Evolutionary conservation across 2,113 vertebrate species (phyloP).

Genomic region (Sigmodon hispidus): DNA sequence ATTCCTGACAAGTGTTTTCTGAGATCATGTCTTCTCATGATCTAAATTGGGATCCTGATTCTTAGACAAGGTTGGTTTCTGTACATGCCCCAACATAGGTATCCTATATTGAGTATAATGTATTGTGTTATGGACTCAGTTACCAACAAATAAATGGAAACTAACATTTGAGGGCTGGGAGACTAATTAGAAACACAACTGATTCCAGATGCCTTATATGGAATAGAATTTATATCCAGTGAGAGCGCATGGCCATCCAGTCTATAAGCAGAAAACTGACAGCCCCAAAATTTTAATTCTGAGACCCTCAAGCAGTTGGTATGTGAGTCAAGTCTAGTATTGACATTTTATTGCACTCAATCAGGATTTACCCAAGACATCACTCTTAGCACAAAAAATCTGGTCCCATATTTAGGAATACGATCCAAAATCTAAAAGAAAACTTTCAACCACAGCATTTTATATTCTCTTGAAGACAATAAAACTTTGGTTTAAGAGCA

Average conservation of each 20-base stretch:
- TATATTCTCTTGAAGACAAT: not conserved
- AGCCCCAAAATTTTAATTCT: not conserved
- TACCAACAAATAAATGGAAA: not conserved
- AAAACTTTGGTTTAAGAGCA: not conserved
- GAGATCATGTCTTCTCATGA: not conserved
- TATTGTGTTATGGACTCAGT: not conserved
- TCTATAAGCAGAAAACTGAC: not conserved
- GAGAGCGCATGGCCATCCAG: not conserved
- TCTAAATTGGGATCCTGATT: not conserved
- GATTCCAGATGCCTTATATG: not conserved
- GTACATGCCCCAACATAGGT: not conserved
- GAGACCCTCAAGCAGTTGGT: not conserved
- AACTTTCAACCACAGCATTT: not conserved
- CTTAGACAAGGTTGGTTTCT: not conserved
- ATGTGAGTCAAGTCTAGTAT: not conserved
- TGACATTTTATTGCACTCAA: not conserved
- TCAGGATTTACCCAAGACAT: not conserved
- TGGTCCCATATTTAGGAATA: not conserved
- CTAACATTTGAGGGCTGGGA: not conserved
- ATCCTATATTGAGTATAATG: not conserved
- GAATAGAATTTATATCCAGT: not conserved
- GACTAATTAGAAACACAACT: not conserved
- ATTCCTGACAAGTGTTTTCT: not conserved
- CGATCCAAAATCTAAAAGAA: constrained; percentile 1
- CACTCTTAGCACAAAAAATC: not conserved